Conservation (phyloP, 2,888 invertebrate species). For the Sphaerophoria taeniata region DNA sequence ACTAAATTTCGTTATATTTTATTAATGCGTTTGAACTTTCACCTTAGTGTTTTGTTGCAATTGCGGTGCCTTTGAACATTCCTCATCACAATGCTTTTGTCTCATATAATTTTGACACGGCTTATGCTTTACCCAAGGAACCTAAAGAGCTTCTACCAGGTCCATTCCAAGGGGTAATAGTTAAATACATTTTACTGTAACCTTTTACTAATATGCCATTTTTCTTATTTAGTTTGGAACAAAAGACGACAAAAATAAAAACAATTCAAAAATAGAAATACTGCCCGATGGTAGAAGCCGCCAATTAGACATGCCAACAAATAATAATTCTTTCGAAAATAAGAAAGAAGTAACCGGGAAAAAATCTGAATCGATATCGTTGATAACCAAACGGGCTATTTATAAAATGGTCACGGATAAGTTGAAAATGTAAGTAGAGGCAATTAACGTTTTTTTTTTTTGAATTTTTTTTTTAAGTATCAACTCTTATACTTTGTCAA, state of each 20-base stretch:
- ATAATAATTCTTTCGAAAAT: too few species aligned
- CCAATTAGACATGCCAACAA: too few species aligned
- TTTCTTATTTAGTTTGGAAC: too few species aligned
- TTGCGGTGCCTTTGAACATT: conserved; percentile 88
- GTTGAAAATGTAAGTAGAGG: conserved; percentile 33
- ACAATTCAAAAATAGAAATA: too few species aligned
- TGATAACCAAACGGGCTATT: conserved; percentile 41
- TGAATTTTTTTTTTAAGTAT: too few species aligned
- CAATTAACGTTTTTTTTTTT: background rate
- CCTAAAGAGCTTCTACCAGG: conserved; percentile 83
- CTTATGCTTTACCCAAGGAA: conserved; percentile 86
- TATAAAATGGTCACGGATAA: conserved; percentile 43
- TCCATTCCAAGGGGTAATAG: too few species aligned
- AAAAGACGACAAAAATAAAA: too few species aligned
- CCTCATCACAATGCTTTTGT: conserved; percentile 88
- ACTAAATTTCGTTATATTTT: background rate
- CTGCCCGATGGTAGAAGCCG: too few species aligned
- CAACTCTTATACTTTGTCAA: too few species aligned
- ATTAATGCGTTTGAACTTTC: background rate
- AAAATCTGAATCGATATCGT: background rate
- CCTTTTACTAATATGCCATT: too few species aligned
- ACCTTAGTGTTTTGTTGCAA: conserved; percentile 87
- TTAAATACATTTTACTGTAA: too few species aligned
- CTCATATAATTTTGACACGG: conserved; percentile 89
- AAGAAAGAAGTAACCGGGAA: background rate